Percentiles rank a stretch among this genome's conserved stretches.
phyloP scores from a whole-genome alignment of 2,113 vertebrate genomes.

The Castor canadensis region DNA sequence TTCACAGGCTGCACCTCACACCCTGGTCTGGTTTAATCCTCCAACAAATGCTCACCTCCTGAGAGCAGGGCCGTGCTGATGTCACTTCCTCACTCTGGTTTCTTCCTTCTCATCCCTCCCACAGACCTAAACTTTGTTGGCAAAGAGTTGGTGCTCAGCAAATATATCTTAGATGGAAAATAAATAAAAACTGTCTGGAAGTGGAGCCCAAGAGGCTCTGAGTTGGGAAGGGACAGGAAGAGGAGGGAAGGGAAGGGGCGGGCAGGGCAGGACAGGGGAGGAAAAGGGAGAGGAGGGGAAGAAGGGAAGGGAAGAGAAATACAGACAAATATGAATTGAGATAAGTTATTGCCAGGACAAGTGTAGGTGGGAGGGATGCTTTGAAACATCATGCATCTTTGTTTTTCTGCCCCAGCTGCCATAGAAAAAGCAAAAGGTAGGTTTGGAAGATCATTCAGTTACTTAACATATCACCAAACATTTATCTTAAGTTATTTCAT shows the following conservation, averaged over 20 bases:
- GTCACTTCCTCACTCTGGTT: neutral
- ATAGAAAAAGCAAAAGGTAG: neutral
- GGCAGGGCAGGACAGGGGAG: no score
- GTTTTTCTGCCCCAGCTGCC: neutral
- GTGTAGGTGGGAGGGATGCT: neutral
- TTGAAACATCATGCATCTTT: neutral
- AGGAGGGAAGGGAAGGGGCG: no score
- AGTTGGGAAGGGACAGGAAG: no score
- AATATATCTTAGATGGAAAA: neutral
- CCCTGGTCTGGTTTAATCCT: neutral
- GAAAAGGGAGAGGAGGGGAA: no score
- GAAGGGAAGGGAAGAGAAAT: no score
- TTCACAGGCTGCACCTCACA: neutral
- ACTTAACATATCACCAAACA: neutral
- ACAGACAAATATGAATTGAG: neutral
- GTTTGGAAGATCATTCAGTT: neutral
- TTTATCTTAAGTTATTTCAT: neutral
- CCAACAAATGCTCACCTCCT: neutral
- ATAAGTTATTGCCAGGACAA: no score
- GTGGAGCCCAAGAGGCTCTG: no score
- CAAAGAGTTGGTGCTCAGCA: neutral
- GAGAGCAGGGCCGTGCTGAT: neutral
- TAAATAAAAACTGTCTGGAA: neutral
- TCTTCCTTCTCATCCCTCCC: neutral
- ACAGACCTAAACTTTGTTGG: accelerated